Base-by-base conservation (phyloP, 2,113 vertebrate species). In the Chelonoidis abingdonii region DNA sequence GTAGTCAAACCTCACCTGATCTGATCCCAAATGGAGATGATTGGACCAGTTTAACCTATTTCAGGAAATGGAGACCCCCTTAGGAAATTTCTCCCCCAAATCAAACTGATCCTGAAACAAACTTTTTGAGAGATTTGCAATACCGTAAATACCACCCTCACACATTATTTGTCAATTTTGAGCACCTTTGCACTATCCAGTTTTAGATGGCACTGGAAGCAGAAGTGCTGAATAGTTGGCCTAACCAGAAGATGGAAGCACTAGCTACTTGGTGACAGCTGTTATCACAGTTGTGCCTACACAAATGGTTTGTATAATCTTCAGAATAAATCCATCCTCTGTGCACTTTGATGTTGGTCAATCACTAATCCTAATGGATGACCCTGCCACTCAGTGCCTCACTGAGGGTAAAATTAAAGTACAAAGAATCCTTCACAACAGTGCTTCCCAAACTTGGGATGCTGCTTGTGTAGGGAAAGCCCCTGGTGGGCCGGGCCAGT, bases 11-110 rank as follows among this genome's bases (percentile, higher is more conserved):
- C 87, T 75, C 85, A 93, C 79, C 65, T 97, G 95, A 97, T 82
- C 54, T 81, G 84, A 96, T 94, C 95, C 94, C 59, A 89, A 92
- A 80, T 59, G 90, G 92, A 76, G 19, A 72, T 38, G 8, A 10
- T 22, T 95, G 86, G 95, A 69, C 79, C 93, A 92, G 90, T 96
- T 95, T 75, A 95, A 88, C 90, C 84, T 92, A 41, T 97, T 95
- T 95, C 96, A 95, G 90, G 92, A 97, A 97, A 96, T 44, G 0
- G 2, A 90, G 75, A 89, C 59, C 29, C 97, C 95, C 96, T 94
- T 95, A 93, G 94, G 95, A 97, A 97, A 75, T 1, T 0, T 2
- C 89, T 65, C n/a, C 80, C 47, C 52, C 79, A 76, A 56, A 38
- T 27, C 38, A 59, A 0, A 0, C 2, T 54, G 87, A 93, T 56